Conservation (phyloP, 2,113 vertebrate species). For the Penelope pileata region DNA sequence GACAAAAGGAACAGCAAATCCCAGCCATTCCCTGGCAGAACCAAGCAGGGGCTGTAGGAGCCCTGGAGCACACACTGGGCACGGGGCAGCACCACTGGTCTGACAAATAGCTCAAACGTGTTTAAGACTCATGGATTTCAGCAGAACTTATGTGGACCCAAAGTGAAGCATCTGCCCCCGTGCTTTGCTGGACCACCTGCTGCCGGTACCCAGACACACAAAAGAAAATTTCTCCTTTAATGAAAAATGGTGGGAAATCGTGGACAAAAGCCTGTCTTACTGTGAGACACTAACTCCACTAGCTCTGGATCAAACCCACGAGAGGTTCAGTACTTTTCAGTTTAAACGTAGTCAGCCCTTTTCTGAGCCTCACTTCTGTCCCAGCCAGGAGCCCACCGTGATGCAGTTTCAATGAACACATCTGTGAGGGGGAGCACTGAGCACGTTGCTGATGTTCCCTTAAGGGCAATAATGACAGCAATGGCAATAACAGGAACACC, state of each 20-base stretch:
- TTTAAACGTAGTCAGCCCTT: background rate
- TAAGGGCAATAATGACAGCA: background rate
- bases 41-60: background rate
- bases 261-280: background rate
- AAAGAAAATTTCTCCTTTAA: background rate
- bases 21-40: background rate
- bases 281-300: background rate
- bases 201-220: background rate
- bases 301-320: background rate
- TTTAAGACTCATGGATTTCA: background rate
- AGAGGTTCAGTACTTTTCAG: background rate
- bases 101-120: background rate
- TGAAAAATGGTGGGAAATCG: background rate
- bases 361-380: background rate
- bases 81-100: background rate
- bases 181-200: background rate
- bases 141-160: background rate
- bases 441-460: background rate
- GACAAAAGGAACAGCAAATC: background rate
- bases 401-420: background rate
- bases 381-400: background rate
- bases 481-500: background rate
- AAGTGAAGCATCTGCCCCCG: background rate
- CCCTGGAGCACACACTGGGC: accelerated
- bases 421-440: background rate